Base-by-base conservation (phyloP, 2,113 vertebrate genomes). In the Nannobrachium achirus region DNA sequence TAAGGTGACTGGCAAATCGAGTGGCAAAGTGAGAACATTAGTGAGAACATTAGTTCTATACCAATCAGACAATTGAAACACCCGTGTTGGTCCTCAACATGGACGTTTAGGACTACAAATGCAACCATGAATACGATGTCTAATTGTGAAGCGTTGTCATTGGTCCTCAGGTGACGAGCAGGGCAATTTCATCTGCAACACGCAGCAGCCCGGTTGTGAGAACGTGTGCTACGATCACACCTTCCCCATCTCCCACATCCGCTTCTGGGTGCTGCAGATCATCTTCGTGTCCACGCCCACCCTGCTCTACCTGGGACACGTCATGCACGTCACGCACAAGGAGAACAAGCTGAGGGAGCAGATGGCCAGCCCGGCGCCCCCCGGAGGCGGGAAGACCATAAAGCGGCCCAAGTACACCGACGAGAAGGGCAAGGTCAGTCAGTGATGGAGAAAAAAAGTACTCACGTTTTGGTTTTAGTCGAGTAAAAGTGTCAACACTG, bases 211-310 rank as follows among this genome's bases (percentile, higher is more conserved):
- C 3, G 94, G 88, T 86, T 95, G 94, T 6, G 92, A 93, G 84
- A 94, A 95, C 46, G 94, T 95, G 45, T 95, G 93, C 86, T 95
- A 94, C 7, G 94, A 95, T 64, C 75, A 85, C 75, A 86, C 81
- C 68, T 95, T 95, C 85, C 94, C 94, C 75, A 95, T 95, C 78
- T 94, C 93, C 0, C 94, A 95, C 86, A 92, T 93, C 49, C 93
- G 92, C 76, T 93, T 93, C 89, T 99, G 97, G 97, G 96, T 98
- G 69, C 91, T 99, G 39, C 97, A 99, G 90, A 98, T 99, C 85
- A 93, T 99, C 86, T 98, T 98, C 0, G 95, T 99, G 68, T 95
- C 96, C 89, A 98, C 97, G 0, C 97, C 97, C 0, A 98, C 97
- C 9, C 86, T 99, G 53, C 6, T 98, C 70, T 99, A 98, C 90